Conservation (phyloP, 2,113 vertebrate species). For the Ploceus nigricollis region DNA sequence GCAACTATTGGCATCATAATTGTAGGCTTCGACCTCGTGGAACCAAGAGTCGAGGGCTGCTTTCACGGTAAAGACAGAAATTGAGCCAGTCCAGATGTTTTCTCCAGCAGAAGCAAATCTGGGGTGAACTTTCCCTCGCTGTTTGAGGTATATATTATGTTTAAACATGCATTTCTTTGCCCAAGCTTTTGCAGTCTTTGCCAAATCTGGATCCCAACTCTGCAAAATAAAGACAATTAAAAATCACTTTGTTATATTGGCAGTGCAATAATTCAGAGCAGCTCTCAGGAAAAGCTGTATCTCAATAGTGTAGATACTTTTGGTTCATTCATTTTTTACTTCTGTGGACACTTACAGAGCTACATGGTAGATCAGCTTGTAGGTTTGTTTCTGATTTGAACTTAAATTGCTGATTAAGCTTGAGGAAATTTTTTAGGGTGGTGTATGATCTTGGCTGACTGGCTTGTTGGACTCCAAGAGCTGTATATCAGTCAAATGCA, state of each 20-base stretch:
- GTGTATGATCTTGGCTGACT: neutral
- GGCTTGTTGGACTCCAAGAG: neutral
- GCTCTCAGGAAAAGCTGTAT: neutral
- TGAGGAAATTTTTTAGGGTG: neutral
- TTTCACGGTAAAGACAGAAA: neutral
- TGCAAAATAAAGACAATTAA: conserved; percentile 21
- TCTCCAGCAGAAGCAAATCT: conserved; percentile 18
- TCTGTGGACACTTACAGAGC: neutral
- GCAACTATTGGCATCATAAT: neutral
- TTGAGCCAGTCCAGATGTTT: conserved; percentile 60
- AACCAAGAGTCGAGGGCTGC: neutral
- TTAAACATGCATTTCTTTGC: conserved; percentile 25
- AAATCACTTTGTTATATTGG: neutral
- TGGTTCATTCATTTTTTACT: neutral
- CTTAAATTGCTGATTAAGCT: neutral
- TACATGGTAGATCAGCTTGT: neutral
- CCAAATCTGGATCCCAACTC: conserved; percentile 66
- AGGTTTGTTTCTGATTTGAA: neutral
- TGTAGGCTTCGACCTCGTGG: neutral
- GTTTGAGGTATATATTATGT: conserved; percentile 30
- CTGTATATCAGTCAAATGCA: neutral
- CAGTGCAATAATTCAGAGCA: neutral
- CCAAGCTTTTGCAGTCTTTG: conserved; percentile 50
- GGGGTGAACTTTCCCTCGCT: conserved; percentile 28
- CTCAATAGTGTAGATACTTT: neutral